Base-by-base conservation (phyloP, 2,888 invertebrate genomes). In the Thalpophila matura region DNA sequence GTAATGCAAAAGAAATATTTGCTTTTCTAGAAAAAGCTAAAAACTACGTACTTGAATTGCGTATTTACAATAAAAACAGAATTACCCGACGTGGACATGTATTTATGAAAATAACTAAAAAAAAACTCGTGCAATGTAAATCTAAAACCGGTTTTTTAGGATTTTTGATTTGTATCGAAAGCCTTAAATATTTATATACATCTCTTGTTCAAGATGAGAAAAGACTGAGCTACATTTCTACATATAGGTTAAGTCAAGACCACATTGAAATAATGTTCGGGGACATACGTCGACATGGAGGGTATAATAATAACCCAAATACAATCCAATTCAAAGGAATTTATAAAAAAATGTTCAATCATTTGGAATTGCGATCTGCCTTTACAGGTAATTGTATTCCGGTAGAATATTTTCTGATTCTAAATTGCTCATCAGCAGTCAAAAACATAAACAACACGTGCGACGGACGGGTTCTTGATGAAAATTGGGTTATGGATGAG, bases 331-430 rank as follows among this genome's bases (percentile, higher is more conserved):
- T 29, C 29, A 29, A 29, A 29, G 29, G 10, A 29, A 10, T 29
- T 9, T 29, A 29, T 12, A 29, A 29, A 29, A 9, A 4, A 29
- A 29, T 29, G 9, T 29, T 29, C 12, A 29, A 29, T 29, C 29
- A 12, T 12, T 29, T 29, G 29, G 29, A 29, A 29, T 29, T 29
- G 12, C 29, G 29, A 12, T 10, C 10, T 29, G 9, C 29, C 29
- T 29, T 29, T 12, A 29, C 10, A 10, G 29, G 29, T 12, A 29
- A 29, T 29, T 29, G 29, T 29, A 29, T 29, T 29, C 29, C 29
- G 12, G 9, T 29, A 29, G 29, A 29, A 50, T 38, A 45, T 61
- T 10, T 29, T 29, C 29, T 12, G 9, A 29, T 29, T n/a, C 29
- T 29, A 9, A 29, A 9, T 29, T 29, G 29, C 29, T 29, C 29